Conservation (phyloP, 2,113 vertebrate species). For the Pyxicephalus adspersus region DNA sequence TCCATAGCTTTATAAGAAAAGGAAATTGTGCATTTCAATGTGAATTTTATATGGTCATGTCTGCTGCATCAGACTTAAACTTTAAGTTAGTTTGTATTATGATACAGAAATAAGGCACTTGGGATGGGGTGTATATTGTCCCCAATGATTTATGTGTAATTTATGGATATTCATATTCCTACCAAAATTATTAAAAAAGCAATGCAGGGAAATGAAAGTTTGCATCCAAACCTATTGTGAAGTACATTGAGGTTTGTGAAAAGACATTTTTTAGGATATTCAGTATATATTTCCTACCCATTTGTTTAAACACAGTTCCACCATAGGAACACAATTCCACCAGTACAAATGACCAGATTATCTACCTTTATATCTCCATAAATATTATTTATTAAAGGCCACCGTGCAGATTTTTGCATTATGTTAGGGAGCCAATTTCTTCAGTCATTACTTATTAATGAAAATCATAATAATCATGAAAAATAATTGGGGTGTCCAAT, state of each 20-base stretch:
- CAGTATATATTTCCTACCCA: no score
- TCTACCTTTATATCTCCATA: no score
- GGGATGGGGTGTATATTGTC: background rate
- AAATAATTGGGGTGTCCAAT: no score
- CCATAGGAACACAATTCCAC: no score
- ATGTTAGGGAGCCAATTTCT: no score
- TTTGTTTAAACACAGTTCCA: no score
- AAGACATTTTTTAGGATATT: no score
- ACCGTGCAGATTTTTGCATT: background rate
- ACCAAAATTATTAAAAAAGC: background rate
- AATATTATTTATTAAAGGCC: background rate
- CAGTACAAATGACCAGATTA: no score
- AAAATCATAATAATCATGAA: no score
- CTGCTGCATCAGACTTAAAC: conserved; percentile 61
- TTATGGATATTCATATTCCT: conserved; percentile 8
- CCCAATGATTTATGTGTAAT: background rate
- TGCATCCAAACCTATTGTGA: no score
- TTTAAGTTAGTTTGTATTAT: conserved; percentile 36
- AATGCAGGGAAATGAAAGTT: background rate
- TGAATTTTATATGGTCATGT: conserved; percentile 68
- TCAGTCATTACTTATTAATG: no score
- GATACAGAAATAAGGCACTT: conserved; percentile 8
- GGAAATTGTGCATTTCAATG: conserved; percentile 62
- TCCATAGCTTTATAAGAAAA: conserved; percentile 75
- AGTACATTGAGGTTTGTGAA: no score